Evolutionary conservation across 1,140 invertebrate species (phyloP), one percentile per base, ranked within the genome.

Genomic region (Bactericera cockerelli): DNA sequence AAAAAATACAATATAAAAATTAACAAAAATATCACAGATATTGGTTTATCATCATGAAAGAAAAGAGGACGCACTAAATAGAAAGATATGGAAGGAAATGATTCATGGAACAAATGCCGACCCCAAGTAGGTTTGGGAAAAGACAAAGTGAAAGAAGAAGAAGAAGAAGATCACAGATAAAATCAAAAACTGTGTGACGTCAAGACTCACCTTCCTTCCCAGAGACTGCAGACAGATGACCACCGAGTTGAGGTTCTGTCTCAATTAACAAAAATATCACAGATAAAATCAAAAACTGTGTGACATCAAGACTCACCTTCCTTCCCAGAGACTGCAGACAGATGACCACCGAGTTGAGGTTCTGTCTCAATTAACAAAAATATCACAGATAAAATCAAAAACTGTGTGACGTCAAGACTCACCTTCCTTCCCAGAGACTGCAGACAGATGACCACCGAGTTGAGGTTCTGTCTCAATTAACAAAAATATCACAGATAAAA

Each of bases 381-480:
- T n/a, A n/a, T n/a, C n/a, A n/a, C n/a, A n/a, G n/a, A n/a, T n/a
- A n/a, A n/a, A n/a, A n/a, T n/a, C n/a, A 11, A 36, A 36, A 36
- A 11, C 33, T 36, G 16, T 16, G 33, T 10, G 10, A 11, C 16
- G 33, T 10, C 10, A 11, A n/a, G 19, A 64, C 69, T 69, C 75
- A 93, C 92, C 81, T 96, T 96, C 74, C 94, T 80, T 25, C 90
- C 93, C 13, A 98, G 78, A 3, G 93, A 89, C 70, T 93, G 89
- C 57, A 97, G 73, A 71, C 91, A 94, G 67, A 93, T 89, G 54
- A 95, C 87, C 36, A 97, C 93, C 26, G 91, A 89, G 71, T 92
- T 91, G 25, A 97, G 79, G 72, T 97, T 97, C 73, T 93, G 87
- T 69, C 82, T 76, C 71, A 97, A 93, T 87, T 91, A 95, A n/a